Evolutionary conservation across 2,113 vertebrate species (phyloP), one percentile per base, ranked within the genome.

Genomic region (Agapornis roseicollis): DNA sequence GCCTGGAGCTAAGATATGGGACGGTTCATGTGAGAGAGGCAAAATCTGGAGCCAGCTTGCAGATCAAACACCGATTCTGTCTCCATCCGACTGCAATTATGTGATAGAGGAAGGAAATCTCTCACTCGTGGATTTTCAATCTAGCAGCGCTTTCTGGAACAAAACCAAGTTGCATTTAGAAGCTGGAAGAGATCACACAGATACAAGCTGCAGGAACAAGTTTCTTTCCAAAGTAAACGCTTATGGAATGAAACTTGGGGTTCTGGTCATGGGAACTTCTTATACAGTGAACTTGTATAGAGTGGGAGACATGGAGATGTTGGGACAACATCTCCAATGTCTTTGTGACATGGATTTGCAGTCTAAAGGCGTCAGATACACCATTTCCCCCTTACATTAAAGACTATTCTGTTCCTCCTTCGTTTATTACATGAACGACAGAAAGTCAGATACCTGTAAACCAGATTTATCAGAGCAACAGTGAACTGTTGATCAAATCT

Each of bases 181-280:
- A 37, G 73, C 60, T 80, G 39, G 35, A 90, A 68, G 72, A 88
- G 44, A 39, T 93, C 92, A 78, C 50, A 20, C 3, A 44, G 64
- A 47, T 50, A 68, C 5, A 37, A 86, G 69, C 88, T 88, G 71
- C 35, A 89, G 44, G 91, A 86, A 33, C 27, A 47, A 92, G 9
- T 41, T 90, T 60, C 80, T 84, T 78, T 96, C 94, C 95, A 96
- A 96, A 95, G 80, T 93, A 96, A 97, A 91, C 35, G 39, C 50
- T 35, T n/a, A 50, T 25, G 94, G 92, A 94, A 97, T 86, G 86
- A 94, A 70, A 79, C 35, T 88, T 47, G 60, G 42, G 64, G 33
- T 95, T 89, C 60, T 1, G 13, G 72, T 39, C 89, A 93, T 94
- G 95, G 80, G 94, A 96, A 96, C 8, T 42, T 63, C 41, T 89